Conservation (phyloP, 1,140 invertebrate species). For the Tetramorium parvispinum region DNA sequence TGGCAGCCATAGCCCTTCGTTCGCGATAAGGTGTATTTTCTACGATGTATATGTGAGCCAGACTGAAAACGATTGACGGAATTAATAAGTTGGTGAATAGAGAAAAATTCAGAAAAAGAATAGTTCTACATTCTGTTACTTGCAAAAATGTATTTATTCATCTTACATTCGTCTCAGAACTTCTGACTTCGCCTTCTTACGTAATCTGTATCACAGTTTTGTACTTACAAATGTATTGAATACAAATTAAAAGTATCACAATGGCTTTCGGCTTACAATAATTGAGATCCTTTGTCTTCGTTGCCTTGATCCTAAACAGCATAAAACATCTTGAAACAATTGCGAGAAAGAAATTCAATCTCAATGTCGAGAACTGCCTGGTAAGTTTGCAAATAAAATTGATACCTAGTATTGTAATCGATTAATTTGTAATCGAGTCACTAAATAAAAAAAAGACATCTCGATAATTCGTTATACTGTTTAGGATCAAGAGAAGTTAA, state of each 20-base stretch:
- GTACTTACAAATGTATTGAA: constrained; percentile 63
- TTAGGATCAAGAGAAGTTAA: constrained; percentile 15
- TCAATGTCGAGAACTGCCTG: background rate
- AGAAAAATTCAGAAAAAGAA: constrained; percentile 54
- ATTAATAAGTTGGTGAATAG: constrained; percentile 78
- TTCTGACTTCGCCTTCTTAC: constrained; percentile 52
- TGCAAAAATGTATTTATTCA: constrained; percentile 68
- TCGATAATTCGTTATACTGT: background rate
- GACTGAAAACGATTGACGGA: constrained; percentile 80
- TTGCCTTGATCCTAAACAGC: constrained; percentile 33
- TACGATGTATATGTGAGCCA: constrained; percentile 1
- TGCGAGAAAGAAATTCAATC: background rate
- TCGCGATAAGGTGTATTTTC: constrained; percentile 25
- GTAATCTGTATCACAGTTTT: constrained; percentile 57
- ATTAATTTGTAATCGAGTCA: background rate
- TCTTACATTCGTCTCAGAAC: constrained; percentile 49
- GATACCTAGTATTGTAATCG: background rate
- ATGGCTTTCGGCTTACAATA: background rate
- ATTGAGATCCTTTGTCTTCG: constrained; percentile 1
- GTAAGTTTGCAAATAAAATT: background rate
- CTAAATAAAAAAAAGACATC: background rate
- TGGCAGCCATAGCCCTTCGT: background rate
- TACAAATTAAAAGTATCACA: constrained; percentile 58
- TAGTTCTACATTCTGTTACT: constrained; percentile 52
- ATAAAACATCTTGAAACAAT: background rate